Percentiles rank a stretch among this genome's conserved stretches.
phyloP scores from a whole-genome alignment of 2,113 vertebrate species.

The Muntiacus reevesi region DNA sequence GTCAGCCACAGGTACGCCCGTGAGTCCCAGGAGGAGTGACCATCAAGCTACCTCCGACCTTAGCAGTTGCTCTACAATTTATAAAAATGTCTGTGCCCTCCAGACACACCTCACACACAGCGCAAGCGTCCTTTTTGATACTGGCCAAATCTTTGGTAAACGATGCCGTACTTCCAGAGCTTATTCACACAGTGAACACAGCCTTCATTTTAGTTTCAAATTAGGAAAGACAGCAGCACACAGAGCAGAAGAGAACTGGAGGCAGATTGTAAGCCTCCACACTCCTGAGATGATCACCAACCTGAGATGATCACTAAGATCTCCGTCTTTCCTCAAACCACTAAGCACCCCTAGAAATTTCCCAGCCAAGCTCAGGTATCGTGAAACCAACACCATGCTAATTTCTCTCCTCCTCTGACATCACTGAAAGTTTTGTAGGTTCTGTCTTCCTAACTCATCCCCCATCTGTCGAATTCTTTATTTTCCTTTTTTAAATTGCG shows the following conservation, averaged over 20 bases:
- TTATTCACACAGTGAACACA: background rate
- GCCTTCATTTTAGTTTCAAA: background rate
- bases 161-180: background rate
- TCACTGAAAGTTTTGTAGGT: rapidly evolving
- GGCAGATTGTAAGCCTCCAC: background rate
- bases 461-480: background rate
- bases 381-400: rapidly evolving
- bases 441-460: rapidly evolving
- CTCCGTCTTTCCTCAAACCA: rapidly evolving
- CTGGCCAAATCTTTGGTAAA: background rate
- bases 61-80: rapidly evolving
- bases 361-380: rapidly evolving
- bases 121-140: background rate
- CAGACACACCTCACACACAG: rapidly evolving
- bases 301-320: background rate
- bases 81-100: background rate
- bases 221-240: background rate
- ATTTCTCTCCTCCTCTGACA: background rate
- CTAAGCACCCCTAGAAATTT: background rate
- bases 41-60: rapidly evolving
- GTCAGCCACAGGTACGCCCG: rapidly evolving
- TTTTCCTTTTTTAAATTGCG: background rate
- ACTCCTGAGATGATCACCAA: background rate
- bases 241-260: background rate
- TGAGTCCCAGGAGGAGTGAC: rapidly evolving